Conservation (phyloP, 2,113 vertebrate genomes). For the Tonatia bakeri region DNA sequence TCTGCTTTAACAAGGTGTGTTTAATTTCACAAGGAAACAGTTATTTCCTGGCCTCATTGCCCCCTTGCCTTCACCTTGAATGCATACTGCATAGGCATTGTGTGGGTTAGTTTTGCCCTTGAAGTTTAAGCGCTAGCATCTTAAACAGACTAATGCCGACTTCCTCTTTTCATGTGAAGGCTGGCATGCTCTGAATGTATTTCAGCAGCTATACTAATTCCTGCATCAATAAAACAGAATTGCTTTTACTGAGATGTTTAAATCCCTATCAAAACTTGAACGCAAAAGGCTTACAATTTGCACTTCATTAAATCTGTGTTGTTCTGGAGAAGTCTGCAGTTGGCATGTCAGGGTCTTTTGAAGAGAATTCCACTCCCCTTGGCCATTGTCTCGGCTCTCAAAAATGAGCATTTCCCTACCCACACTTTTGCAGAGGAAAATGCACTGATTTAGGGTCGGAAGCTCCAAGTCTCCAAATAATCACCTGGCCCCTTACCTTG, state of each 20-base stretch:
- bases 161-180: not conserved
- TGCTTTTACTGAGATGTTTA: not conserved
- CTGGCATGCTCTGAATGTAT: not conserved
- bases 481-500: not conserved
- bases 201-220: not conserved
- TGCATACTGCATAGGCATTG: fast-evolving
- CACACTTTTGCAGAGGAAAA: not conserved
- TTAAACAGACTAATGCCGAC: not conserved
- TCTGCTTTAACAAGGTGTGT: not conserved
- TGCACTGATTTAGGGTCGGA: not conserved
- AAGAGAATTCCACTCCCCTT: not conserved
- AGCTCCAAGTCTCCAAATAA: not conserved
- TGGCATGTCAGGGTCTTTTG: not conserved
- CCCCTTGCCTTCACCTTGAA: not conserved
- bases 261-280: not conserved
- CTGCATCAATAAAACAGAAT: not conserved
- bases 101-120: not conserved
- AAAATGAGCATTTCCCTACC: not conserved
- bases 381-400: not conserved
- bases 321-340: not conserved
- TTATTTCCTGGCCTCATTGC: not conserved
- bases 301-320: not conserved
- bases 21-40: not conserved
- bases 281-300: not conserved
- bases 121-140: not conserved